These are phyloP conservation scores for Lepas anatifera DNA, from an alignment of 2,888 invertebrate genomes.

Conservation along the genomic window DNA sequence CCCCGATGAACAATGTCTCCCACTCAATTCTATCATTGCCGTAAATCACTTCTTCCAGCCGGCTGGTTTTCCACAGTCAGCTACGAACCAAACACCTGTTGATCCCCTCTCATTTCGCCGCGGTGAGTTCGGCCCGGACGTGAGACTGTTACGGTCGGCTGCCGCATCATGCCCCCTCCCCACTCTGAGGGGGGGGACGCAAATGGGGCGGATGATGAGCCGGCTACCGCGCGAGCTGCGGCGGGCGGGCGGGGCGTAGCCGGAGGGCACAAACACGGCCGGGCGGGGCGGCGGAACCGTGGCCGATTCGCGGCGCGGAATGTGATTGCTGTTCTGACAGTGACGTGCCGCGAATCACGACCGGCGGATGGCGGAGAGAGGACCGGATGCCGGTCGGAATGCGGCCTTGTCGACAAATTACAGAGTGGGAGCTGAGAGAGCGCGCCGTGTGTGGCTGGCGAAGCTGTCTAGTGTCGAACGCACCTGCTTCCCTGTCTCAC, in stretches of 20 bases:
- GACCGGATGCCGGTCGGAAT: not conserved
- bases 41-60: no score
- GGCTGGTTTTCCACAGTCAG: no score
- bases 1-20: no score
- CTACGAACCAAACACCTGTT: no score
- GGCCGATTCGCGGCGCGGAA: not conserved
- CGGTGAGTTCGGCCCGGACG: no score
- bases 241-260: not conserved
- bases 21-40: no score
- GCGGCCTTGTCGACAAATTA: constrained; percentile 1
- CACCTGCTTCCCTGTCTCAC: no score
- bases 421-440: not conserved
- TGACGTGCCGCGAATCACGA: not conserved
- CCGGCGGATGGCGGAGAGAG: not conserved
- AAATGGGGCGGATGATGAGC: not conserved
- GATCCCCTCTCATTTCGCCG: no score
- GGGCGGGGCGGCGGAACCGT: not conserved
- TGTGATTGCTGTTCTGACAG: not conserved
- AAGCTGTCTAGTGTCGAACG: no score
- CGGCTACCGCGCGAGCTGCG: not conserved
- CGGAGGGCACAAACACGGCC: no score
- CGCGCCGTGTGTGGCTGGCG: no score
- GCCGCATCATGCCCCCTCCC: not conserved
- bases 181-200: not conserved
- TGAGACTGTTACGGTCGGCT: not conserved